Evolutionary conservation across 2,113 vertebrate species (phyloP).

Genomic region (Nicator chloris): DNA sequence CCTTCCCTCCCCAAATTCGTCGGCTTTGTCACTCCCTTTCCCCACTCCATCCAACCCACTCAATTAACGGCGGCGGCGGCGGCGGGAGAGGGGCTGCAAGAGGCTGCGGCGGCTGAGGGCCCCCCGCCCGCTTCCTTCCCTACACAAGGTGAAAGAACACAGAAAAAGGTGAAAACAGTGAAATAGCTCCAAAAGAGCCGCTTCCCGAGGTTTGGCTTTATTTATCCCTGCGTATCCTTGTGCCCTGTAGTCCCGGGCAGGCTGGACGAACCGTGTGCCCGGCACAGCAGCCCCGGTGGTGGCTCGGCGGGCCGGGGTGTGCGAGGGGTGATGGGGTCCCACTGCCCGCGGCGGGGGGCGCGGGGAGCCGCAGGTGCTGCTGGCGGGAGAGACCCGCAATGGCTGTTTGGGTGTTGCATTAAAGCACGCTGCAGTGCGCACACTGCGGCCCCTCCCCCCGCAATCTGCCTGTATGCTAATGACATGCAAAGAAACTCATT

Average conservation of each 20-base stretch:
- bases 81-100: background rate
- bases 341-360: background rate
- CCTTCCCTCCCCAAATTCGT: background rate
- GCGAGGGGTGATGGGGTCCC: background rate
- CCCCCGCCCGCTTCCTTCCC: background rate
- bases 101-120: background rate
- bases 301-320: background rate
- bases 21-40: background rate
- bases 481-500: constrained; percentile 16
- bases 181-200: background rate
- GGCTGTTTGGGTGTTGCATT: constrained; percentile 23
- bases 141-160: background rate
- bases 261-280: background rate
- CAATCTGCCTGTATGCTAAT: background rate
- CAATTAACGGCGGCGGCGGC: background rate
- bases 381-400: background rate
- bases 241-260: background rate
- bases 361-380: background rate
- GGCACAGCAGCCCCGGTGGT: background rate
- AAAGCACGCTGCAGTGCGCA: background rate
- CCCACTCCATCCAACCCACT: background rate
- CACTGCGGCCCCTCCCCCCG: background rate
- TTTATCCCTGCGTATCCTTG: background rate
- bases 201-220: background rate
- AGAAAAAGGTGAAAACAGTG: background rate